Percentiles rank a stretch among this genome's conserved stretches.
Conservation (phyloP, 2,888 invertebrate species). For the Callinectes sapidus region DNA sequence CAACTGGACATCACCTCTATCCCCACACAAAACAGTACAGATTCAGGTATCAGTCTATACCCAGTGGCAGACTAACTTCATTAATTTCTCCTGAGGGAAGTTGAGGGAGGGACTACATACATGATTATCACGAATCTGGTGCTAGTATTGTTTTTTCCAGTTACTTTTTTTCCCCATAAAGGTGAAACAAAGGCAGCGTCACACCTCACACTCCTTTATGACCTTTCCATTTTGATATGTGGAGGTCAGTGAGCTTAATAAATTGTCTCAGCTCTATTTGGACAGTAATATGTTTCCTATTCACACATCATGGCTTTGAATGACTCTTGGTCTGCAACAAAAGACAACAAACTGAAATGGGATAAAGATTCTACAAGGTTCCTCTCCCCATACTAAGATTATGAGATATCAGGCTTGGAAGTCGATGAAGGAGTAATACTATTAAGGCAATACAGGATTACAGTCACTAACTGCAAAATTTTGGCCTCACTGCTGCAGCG, state of each 20-base stretch:
- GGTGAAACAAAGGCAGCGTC: background rate
- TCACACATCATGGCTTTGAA: background rate
- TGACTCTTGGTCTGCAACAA: background rate
- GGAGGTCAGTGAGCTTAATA: background rate
- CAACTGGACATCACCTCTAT: background rate
- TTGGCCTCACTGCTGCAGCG: background rate
- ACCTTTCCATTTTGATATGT: background rate
- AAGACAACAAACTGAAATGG: background rate
- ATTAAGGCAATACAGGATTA: conserved; percentile 11
- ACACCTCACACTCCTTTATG: background rate
- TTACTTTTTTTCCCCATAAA: background rate
- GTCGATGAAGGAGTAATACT: conserved; percentile 19
- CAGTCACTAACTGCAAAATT: background rate
- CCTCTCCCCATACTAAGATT: background rate
- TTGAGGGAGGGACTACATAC: background rate
- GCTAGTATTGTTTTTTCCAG: background rate
- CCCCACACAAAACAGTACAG: background rate
- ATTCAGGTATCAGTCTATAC: background rate
- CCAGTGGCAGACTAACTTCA: background rate
- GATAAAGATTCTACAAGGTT: background rate
- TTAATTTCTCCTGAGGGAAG: conserved; percentile 8
- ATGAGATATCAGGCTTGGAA: conserved; percentile 24
- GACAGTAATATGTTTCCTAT: background rate
- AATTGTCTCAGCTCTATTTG: background rate
- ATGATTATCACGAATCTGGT: background rate